Base-by-base conservation (phyloP, 2,797 vertebrate genomes). In the Darevskia nairensis region DNA sequence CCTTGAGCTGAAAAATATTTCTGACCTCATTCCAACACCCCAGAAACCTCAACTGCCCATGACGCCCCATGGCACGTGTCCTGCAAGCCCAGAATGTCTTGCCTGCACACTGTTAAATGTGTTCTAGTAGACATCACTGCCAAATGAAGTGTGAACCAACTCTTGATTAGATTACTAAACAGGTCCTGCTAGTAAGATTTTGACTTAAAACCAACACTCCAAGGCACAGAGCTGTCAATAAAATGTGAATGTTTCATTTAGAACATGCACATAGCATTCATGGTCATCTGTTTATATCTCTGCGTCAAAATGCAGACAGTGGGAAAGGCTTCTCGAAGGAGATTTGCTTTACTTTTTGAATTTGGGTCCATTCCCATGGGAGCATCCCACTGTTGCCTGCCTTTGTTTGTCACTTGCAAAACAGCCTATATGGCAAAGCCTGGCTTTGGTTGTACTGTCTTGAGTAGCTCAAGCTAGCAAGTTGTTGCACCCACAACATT, bases 91-190 rank as follows among this genome's bases (percentile, higher is more conserved):
- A 77, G 23, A 39, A 35, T 39, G n/a, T 79, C 76, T 86, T 66
- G 27, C n/a, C 8, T 55, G 61, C 29, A 25, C 25, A 50, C n/a
- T 55, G 35, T 69, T 79, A 78, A 86, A 68, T 55, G 64, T 13
- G 68, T 21, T 50, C 29, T 61, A 35, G 64, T 32, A 79, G 32
- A 50, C 7, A n/a, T 86, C 13, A 35, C 64, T 86, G 85, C 11
- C 32, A 17, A 27, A 27, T 50, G 19, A 69, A 32, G 35, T 46
- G 80, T 46, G 39, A 50, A 78, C 61, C 68, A 27, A n/a, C 66
- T 44, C 66, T 86, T 79, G 50, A 80, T 79, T 79, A 86, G 66
- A 35, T 46, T 55, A 35, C 41, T 71, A 86, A 71, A 69, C 23
- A 55, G n/a, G 76, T 35, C 32, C 13, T 79, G 61, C 32, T 25